Evolutionary conservation across 1,140 invertebrate genomes (phyloP), one percentile per base, ranked within the genome.

Genomic region (Mylabris phalerata): DNA sequence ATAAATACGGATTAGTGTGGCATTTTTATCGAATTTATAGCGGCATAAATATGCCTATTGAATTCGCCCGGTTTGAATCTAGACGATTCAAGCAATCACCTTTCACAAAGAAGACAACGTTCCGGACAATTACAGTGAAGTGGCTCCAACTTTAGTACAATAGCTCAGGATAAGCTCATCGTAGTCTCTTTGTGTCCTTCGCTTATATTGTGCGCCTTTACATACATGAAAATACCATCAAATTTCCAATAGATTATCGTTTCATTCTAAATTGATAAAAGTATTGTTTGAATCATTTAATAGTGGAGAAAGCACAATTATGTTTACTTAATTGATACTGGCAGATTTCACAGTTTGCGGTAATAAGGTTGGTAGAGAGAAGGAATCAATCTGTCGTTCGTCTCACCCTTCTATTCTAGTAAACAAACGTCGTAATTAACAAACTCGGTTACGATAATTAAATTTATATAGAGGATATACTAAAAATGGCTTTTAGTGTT

Each of bases 401-500:
- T 54, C 51, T 54, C 45, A 41, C 51, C 48, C n/a, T 45, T 32
- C 32, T 32, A 4, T 7, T 5, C 32, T 4, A 32, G 4, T 7
- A 7, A 45, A 45, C 51, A 54, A 54, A 57, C 57, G 52, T 50
- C 24, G 61, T 67, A 67, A 67, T 67, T 67, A 67, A 67, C 66
- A 66, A 63, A 67, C 61, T 65, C 49, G 66, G 61, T 66, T 66
- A 64, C 61, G 64, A 64, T 67, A 66, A 67, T 67, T 67, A 66
- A 67, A 67, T 67, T 66, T 63, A 60, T 66, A 60, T 32, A 32
- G 4, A 32, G 61, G 32, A 60, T 64, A 67, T 59, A 61, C 59
- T 55, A 64, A 67, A 67, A 66, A 67, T 65, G 62, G 56, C 64
- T 60, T 50, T 55, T 48, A 48, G 63, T 56, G 44, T 11, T 55